Evolutionary conservation across 1,140 invertebrate genomes (phyloP), one percentile per base, ranked within the genome.

Genomic region (Ips nitidus): DNA sequence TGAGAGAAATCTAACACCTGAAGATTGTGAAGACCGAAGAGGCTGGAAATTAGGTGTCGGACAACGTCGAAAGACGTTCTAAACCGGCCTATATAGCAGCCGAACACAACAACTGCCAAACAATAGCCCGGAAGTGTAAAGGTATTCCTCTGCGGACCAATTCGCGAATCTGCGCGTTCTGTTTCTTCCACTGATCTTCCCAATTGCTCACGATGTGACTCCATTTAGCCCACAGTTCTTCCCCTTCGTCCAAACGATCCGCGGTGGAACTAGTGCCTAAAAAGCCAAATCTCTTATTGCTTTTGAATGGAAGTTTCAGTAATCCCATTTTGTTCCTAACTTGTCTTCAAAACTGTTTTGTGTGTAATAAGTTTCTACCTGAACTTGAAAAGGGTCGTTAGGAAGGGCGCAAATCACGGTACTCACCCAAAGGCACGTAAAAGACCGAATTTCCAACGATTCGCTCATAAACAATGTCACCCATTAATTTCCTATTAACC

Each of bases 111-210:
- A 98, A 85, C 79, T 98, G 98, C 98, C 98, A 99, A 1, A 94
- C 95, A 71, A 99, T 94, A 7, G 95, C 93, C 66, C 97, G 89
- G 81, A 99, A 98, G 81, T 98, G 95, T 77, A 97, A 91, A 0
- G 98, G 98, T 72, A 99, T 94, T 0, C 98, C 98, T 78, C 94
- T 91, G 2, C 95, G 87, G 0, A 99, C 96, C 67, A 98, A 83
- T 74, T 99, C 96, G 79, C 91, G 90, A 3, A 98, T 87, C 78
- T 91, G 91, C 47, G 88, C 85, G 78, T 90, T 91, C 75, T 93
- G 91, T 75, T 95, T 94, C 81, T 94, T 95, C 83, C 90, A 91
- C 74, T 91, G 89, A 57, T 86, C 89, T 56, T 97, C 94, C 95
- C 95, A 98, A 81, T 98, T 95, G 77, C 90, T 93, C 63, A 97